Evolutionary conservation across 2,888 invertebrate genomes (phyloP), one percentile per base, ranked within the genome.

Genomic region (Lepidochrysops patricia): DNA sequence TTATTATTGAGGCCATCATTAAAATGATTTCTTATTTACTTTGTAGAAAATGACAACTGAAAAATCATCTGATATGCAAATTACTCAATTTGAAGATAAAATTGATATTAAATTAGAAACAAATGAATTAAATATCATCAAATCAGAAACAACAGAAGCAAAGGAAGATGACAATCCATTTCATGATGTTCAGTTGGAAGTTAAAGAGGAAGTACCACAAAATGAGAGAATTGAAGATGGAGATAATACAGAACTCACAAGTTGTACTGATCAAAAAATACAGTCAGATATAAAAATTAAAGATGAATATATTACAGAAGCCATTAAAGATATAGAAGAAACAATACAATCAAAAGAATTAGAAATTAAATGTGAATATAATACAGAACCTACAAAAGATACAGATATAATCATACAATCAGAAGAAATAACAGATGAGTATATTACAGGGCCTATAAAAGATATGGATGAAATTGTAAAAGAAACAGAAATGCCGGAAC

Each of bases 141-240:
- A 69, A 57, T 62, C 64, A 23, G 68, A 66, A 48, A 60, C 12
- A 15, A 34, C 57, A 62, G 60, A 37, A 59, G 62, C 19, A 58
- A 64, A 32, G 32, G 62, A 61, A 27, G 60, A 64, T 23, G 68
- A 72, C 1, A 68, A 72, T 61, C 70, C 70, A 6, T 78, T 74
- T 60, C 66, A 70, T 61, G 71, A 77, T 58, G 52, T 74, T 4
- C 74, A 75, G 34, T 57, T 77, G 25, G 69, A 77, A 63, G 68
- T 81, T 0, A 81, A 77, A 68, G 64, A 71, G 29, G 78, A 78
- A 68, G 57, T 43, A 19, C 19, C 2, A 13, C 7, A 43, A 4
- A 34, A 34, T 57, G 19, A 57, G 25, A 12, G 12, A 35, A 34
- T 35, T 35, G 35, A 57, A 25, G 34, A 34, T 5, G 57, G 35